These are phyloP conservation scores for Phalacrocorax pelagicus DNA, from an alignment of 2,113 vertebrate genomes.

Conservation along the genomic window DNA sequence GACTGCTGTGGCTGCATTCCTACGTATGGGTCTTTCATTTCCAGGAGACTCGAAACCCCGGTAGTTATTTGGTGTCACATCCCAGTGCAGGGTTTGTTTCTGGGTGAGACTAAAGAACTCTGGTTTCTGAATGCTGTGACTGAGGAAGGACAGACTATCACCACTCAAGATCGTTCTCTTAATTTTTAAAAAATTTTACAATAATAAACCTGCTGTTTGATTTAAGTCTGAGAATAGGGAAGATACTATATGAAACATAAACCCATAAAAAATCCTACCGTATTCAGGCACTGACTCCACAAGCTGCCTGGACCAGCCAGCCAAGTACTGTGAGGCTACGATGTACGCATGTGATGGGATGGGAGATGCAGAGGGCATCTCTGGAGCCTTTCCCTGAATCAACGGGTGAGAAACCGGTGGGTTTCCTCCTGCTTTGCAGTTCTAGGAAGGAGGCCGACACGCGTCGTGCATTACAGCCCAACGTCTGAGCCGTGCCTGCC, in stretches of 20 bases:
- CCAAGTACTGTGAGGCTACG: background rate
- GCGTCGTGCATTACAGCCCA: background rate
- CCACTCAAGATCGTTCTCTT: background rate
- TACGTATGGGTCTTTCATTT: accelerated
- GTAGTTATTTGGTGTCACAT: background rate
- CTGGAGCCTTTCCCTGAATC: background rate
- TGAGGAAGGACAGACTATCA: background rate
- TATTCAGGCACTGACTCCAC: background rate
- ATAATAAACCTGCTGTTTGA: background rate
- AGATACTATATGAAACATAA: background rate
- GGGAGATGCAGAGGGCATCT: background rate
- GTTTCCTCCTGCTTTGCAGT: background rate
- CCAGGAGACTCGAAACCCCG: background rate
- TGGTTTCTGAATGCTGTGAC: background rate
- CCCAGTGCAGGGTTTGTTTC: background rate
- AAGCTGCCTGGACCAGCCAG: background rate
- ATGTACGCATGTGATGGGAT: accelerated
- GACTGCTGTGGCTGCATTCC: background rate
- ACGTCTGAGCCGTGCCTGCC: accelerated
- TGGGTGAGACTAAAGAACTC: background rate
- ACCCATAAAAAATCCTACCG: background rate
- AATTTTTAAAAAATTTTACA: background rate
- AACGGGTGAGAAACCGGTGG: background rate
- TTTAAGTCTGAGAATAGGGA: background rate
- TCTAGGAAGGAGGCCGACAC: background rate